Evolutionary conservation across 2,888 invertebrate genomes (phyloP).

Genomic region (Brachycybe producta): DNA sequence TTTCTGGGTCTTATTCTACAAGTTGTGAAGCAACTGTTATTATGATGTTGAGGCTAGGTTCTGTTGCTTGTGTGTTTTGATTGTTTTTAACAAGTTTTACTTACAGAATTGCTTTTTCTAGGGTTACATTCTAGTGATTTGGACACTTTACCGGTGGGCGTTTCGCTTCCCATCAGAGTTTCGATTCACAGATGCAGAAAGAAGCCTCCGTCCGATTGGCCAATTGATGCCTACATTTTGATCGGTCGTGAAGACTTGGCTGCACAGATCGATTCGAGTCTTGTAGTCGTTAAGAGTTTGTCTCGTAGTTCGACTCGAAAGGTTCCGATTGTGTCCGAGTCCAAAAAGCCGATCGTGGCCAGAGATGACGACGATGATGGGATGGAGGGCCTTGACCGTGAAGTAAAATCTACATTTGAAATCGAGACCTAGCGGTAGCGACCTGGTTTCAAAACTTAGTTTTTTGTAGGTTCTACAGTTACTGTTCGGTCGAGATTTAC

Average conservation of each 20-base stretch:
- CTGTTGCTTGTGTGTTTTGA: too few species aligned
- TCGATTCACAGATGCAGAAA: constrained; percentile 55
- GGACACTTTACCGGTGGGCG: constrained; percentile 55
- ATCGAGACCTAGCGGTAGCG: not conserved
- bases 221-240: constrained; percentile 52
- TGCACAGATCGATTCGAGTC: constrained; percentile 17
- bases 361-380: constrained; percentile 46
- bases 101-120: constrained; percentile 26
- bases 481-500: constrained; percentile 42
- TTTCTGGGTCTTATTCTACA: not conserved
- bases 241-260: constrained; percentile 57
- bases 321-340: not conserved
- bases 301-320: not conserved
- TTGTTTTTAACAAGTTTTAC: too few species aligned
- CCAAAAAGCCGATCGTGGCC: constrained; percentile 1
- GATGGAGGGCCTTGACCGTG: constrained; percentile 45
- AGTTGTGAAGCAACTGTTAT: constrained; percentile 6
- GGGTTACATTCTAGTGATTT: constrained; percentile 54
- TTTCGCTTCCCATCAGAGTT: constrained; percentile 54
- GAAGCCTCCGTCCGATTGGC: constrained; percentile 59
- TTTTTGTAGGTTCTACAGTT: constrained; percentile 35
- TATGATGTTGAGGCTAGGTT: constrained; percentile 6
- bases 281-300: not conserved
- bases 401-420: constrained; percentile 24
- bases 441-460: not conserved